Evolutionary conservation across 2,113 vertebrate genomes (phyloP).

Genomic region (Semicossyphus pulcher): DNA sequence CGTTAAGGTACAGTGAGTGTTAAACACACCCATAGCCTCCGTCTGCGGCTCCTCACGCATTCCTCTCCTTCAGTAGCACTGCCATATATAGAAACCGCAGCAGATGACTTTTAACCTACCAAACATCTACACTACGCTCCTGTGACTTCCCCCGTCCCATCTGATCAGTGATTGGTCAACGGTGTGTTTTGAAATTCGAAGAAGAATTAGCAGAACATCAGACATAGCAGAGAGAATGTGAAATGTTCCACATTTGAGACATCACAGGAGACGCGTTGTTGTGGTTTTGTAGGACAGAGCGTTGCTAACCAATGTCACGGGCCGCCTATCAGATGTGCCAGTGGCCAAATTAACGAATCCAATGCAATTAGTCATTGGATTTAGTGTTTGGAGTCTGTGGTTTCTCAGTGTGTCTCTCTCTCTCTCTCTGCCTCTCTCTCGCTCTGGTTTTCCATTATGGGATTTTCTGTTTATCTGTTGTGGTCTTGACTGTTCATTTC

Average conservation of each 20-base stretch:
- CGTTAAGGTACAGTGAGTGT: background rate
- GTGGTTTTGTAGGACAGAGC: conserved; percentile 56
- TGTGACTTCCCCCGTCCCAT: conserved; percentile 26
- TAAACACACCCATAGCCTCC: background rate
- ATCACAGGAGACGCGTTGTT: conserved; percentile 50
- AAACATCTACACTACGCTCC: conserved; percentile 6
- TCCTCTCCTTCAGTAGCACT: background rate
- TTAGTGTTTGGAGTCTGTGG: conserved; percentile 56
- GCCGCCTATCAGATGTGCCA: conserved; percentile 65
- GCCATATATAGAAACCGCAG: background rate
- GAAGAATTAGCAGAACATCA: conserved; percentile 42
- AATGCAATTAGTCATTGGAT: conserved; percentile 76
- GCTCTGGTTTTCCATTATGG: conserved; percentile 58
- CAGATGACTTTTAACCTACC: background rate
- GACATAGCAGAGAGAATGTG: conserved; percentile 54
- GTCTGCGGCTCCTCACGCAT: too few species aligned
- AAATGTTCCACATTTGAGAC: conserved; percentile 60
- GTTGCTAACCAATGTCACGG: conserved; percentile 71
- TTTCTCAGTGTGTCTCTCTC: conserved; percentile 15
- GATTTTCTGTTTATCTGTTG: conserved; percentile 76
- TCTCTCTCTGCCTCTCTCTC: background rate
- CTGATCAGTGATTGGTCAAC: conserved; percentile 17
- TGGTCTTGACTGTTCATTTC: conserved; percentile 76
- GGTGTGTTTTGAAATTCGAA: conserved; percentile 12
- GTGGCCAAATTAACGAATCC: conserved; percentile 71